Percentiles rank a stretch among this genome's conserved stretches.
These are phyloP conservation scores for Montipora capitata DNA, from an alignment of 92 coral and sea anemone genomes.

Conservation along the genomic window DNA sequence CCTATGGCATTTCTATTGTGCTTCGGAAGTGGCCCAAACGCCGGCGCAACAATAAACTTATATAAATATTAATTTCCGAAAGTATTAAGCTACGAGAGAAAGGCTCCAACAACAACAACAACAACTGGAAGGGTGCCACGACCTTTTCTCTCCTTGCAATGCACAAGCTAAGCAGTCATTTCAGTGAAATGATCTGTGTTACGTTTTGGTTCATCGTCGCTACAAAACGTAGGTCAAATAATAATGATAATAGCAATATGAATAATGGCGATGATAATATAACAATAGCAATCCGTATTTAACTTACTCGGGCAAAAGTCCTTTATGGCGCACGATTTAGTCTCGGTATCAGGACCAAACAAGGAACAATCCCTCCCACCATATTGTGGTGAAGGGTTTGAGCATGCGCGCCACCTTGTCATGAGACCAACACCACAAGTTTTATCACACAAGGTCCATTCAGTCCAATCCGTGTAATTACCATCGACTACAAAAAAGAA, in stretches of 20 bases:
- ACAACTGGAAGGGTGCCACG: too few relatives aligned
- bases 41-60: too few relatives aligned
- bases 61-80: neutral
- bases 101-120: neutral
- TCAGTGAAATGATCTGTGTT: too few relatives aligned
- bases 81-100: neutral
- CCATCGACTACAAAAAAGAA: conserved; percentile 74
- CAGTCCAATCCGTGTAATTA: conserved; percentile 85
- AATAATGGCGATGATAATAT: too few relatives aligned
- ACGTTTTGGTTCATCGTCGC: too few relatives aligned
- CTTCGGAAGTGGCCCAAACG: too few relatives aligned
- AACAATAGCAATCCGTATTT: neutral
- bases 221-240: too few relatives aligned
- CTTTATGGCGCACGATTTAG: conserved; percentile 68
- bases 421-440: conserved; percentile 88
- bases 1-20: too few relatives aligned
- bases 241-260: too few relatives aligned
- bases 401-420: conserved; percentile 90
- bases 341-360: conserved; percentile 81
- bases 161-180: too few relatives aligned
- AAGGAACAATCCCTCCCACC: conserved; percentile 86
- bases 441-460: conserved; percentile 85
- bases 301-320: conserved; percentile 76
- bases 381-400: conserved; percentile 84
- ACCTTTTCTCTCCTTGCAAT: too few relatives aligned